Percentiles rank a stretch among this genome's conserved stretches.
Evolutionary conservation across 2,797 vertebrate genomes (phyloP).

Genomic region (Botia kubotai): DNA sequence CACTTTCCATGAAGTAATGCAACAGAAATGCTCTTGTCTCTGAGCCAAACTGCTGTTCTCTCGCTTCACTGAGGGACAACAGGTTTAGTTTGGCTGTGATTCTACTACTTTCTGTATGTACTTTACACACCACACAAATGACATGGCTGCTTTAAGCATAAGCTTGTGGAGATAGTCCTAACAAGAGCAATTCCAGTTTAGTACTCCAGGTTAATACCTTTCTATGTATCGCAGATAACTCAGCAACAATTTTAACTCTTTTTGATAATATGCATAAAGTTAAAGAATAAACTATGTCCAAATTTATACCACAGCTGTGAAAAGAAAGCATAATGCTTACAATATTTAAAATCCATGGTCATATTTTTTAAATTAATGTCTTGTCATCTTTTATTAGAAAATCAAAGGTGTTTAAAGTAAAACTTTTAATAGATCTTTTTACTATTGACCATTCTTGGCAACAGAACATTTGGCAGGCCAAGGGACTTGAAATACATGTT

Average conservation of each 20-base stretch:
- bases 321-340: not conserved
- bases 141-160: not conserved
- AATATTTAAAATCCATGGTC: not conserved
- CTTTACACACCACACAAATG: not conserved
- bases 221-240: too few species aligned
- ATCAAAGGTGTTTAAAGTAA: too few species aligned
- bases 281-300: too few species aligned
- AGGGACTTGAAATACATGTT: too few species aligned
- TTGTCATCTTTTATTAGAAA: too few species aligned
- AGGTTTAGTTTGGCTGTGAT: not conserved
- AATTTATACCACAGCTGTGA: not conserved
- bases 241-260: too few species aligned
- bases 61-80: not conserved
- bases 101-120: not conserved
- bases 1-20: not conserved
- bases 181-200: too few species aligned
- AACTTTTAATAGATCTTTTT: too few species aligned
- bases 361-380: not conserved
- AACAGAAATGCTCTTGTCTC: conserved; percentile 1
- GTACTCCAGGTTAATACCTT: too few species aligned
- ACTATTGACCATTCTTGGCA: too few species aligned
- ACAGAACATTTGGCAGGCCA: too few species aligned
- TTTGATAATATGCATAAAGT: too few species aligned
- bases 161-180: not conserved
- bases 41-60: not conserved